Evolutionary conservation across 2,797 vertebrate genomes (phyloP).

Genomic region (Hyperoplus lanceolatus): DNA sequence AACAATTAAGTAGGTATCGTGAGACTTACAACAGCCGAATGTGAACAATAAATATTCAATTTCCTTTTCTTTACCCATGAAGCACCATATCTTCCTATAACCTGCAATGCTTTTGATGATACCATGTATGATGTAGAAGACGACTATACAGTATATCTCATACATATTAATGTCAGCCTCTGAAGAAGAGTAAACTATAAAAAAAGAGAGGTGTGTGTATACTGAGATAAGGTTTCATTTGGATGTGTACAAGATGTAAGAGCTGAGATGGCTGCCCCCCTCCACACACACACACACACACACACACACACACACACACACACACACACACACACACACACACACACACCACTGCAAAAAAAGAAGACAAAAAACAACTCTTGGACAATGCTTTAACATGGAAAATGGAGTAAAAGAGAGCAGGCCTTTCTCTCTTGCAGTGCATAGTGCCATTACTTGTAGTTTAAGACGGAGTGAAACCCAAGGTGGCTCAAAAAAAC

Average conservation of each 20-base stretch:
- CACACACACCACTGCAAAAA: conserved; percentile 9
- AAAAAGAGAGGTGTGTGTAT: conserved; percentile 40
- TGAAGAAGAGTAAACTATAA: conserved; percentile 37
- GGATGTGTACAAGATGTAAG: conserved; percentile 44
- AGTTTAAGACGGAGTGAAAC: conserved; percentile 65
- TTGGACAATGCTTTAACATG: conserved; percentile 31
- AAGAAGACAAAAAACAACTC: conserved; percentile 6
- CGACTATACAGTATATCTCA: conserved; percentile 40
- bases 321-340: too few species aligned
- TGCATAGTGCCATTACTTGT: conserved; percentile 64
- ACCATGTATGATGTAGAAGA: conserved; percentile 26
- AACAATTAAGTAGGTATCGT: not conserved
- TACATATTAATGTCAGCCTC: conserved; percentile 67
- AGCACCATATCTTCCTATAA: conserved; percentile 55
- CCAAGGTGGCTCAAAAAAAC: conserved; percentile 49
- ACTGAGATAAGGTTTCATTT: conserved; percentile 52
- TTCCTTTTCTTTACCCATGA: conserved; percentile 35
- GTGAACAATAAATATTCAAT: conserved; percentile 66
- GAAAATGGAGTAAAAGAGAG: conserved; percentile 36
- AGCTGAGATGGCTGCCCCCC: conserved; percentile 41
- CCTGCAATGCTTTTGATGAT: conserved; percentile 57
- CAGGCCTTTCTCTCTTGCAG: conserved; percentile 39
- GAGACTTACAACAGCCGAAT: conserved; percentile 39
- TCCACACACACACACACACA: too few species aligned
- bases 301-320: too few species aligned